Evolutionary conservation across 1,140 invertebrate genomes (phyloP), one percentile per base, ranked within the genome.

Genomic region (Phocides pigmalion): DNA sequence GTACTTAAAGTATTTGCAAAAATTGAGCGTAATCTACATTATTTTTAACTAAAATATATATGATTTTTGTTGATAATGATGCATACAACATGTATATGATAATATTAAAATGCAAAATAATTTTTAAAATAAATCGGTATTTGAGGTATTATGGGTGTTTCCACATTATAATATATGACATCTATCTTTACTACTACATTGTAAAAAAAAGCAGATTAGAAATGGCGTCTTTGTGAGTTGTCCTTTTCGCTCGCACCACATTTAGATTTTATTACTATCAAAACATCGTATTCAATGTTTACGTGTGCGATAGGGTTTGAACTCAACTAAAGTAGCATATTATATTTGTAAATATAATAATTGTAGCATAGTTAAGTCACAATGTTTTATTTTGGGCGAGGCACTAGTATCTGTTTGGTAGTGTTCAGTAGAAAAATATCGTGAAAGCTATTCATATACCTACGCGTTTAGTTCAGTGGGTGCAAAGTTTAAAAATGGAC

Each of bases 181-280:
- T n/a, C 25, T 3, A 28, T 8, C 9, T 4, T 32, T 5, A 32
- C 28, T 32, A 5, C 5, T n/a, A 11, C 9, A 11, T 22, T 22
- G 9, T 19, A 47, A 59, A 47, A 61, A 20, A 20, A 47, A 22
- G 14, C 3, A 64, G 66, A 74, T 71, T 62, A 80, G 77, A 85
- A 80, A 90, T 90, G 87, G 87, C 87, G 85, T 88, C 87, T 74
- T 50, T 77, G 70, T 86, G 87, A 90, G 87, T 87, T 90, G 87
- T 90, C 87, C 81, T 86, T 90, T 84, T 88, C 84, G 80, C 84
- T 84, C 84, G 15, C 32, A 35, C 12, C 37, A n/a, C 65, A 73
- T 72, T 77, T 65, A 72, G 66, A 76, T 75, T 77, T 81, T 82
- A 66, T 66, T 68, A 63, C 64, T 66, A 77, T 72, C 74, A 81